Percentiles rank a stretch among this genome's conserved stretches.
These are phyloP conservation scores for Xiphorhynchus elegans DNA, from an alignment of 2,113 vertebrate genomes.

Conservation along the genomic window DNA sequence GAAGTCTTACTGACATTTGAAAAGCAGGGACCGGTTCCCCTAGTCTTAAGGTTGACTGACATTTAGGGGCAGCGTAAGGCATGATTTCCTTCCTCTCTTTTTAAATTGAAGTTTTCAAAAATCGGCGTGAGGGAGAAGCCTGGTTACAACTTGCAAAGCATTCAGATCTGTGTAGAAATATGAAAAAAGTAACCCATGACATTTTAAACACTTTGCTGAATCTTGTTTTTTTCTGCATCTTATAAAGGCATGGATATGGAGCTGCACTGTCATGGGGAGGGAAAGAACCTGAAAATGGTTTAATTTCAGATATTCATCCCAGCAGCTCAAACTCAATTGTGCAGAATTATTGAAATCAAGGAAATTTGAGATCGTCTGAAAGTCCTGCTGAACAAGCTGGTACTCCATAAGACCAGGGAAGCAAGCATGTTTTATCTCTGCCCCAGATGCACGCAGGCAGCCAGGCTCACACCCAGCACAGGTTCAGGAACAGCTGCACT, in stretches of 20 bases:
- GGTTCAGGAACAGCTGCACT: neutral
- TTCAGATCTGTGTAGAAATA: slow-evolving; percentile 72
- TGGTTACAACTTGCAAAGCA: slow-evolving; percentile 72
- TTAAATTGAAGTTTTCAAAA: slow-evolving; percentile 78
- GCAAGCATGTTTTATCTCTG: neutral
- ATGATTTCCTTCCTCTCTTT: slow-evolving; percentile 57
- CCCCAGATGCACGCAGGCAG: neutral
- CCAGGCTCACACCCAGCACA: neutral
- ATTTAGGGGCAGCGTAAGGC: slow-evolving; percentile 72
- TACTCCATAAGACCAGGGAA: neutral
- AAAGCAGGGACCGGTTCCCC: slow-evolving; percentile 71
- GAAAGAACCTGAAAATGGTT: slow-evolving; percentile 35
- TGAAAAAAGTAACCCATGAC: slow-evolving; percentile 71
- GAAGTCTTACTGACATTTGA: slow-evolving; percentile 82
- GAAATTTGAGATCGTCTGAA: neutral
- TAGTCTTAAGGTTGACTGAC: slow-evolving; percentile 76
- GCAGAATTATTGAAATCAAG: slow-evolving; percentile 28
- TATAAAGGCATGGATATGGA: neutral
- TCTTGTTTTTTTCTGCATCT: slow-evolving; percentile 41
- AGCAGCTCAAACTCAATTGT: slow-evolving; percentile 26
- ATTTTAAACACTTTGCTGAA: slow-evolving; percentile 74
- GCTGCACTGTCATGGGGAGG: neutral
- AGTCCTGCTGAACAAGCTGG: neutral
- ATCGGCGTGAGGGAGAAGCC: slow-evolving; percentile 63
- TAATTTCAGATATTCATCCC: slow-evolving; percentile 52